Conservation (phyloP, 2,113 vertebrate genomes). For the Bujurquina vittata region DNA sequence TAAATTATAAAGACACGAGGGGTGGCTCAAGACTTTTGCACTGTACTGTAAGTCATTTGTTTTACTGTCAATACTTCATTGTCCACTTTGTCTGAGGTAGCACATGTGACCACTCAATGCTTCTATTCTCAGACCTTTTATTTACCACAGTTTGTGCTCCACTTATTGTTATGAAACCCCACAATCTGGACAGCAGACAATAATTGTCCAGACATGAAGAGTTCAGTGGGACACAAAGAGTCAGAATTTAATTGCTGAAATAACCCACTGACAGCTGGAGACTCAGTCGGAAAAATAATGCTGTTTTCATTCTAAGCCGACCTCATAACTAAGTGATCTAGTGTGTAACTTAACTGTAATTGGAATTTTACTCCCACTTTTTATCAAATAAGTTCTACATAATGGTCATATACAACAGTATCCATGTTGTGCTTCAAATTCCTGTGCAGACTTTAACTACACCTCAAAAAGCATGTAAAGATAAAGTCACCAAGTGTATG, state of each 20-base stretch:
- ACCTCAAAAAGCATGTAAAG: background rate
- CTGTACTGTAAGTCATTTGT: background rate
- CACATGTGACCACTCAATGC: background rate
- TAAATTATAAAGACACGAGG: background rate
- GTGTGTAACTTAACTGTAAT: background rate
- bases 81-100: background rate
- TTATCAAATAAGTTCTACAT: background rate
- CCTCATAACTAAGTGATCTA: background rate
- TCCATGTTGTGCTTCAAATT: background rate
- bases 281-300: conserved; percentile 12
- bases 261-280: conserved; percentile 27
- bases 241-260: conserved; percentile 40
- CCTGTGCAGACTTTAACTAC: background rate
- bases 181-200: conserved; percentile 10
- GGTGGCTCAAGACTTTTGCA: background rate
- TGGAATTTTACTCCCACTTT: background rate
- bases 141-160: background rate
- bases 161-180: conserved; percentile 18
- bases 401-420: background rate
- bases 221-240: conserved; percentile 11
- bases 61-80: background rate
- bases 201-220: conserved; percentile 27
- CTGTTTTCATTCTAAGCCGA: conserved; percentile 4
- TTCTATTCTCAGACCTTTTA: background rate
- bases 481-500: background rate